Percentiles rank a stretch among this genome's conserved stretches.
Conservation (phyloP, 2,797 vertebrate species). For the Argyrosomus regius region DNA sequence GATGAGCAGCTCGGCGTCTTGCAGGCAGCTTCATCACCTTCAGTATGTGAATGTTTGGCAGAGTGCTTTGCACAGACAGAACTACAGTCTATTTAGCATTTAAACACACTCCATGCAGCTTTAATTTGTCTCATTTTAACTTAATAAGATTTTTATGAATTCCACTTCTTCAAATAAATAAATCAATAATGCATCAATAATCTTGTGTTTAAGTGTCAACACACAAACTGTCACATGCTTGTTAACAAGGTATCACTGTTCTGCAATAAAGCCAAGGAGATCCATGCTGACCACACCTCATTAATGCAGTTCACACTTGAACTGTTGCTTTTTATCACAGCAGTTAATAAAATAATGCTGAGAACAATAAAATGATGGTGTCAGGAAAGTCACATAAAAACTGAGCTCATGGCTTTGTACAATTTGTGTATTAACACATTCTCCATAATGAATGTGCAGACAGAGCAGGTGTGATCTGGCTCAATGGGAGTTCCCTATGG, state of each 20-base stretch:
- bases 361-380: not conserved
- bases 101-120: not conserved
- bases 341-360: not conserved
- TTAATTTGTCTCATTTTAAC: not conserved
- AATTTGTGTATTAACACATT: not conserved
- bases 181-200: not conserved
- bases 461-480: not conserved
- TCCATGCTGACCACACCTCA: constrained; percentile 26
- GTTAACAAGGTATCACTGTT: not conserved
- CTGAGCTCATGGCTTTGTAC: not conserved
- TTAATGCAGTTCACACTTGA: constrained; percentile 2
- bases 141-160: not conserved
- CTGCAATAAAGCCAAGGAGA: not conserved
- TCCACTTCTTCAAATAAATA: too few species aligned
- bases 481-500: not conserved
- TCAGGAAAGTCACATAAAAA: not conserved
- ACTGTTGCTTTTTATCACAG: not conserved
- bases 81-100: not conserved
- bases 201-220: not conserved
- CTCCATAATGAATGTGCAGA: not conserved
- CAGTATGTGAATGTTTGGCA: not conserved
- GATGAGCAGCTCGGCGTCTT: not conserved
- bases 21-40: not conserved
- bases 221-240: not conserved
- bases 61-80: not conserved